Evolutionary conservation across 1,140 invertebrate species (phyloP).

Genomic region (Conus betulinus): DNA sequence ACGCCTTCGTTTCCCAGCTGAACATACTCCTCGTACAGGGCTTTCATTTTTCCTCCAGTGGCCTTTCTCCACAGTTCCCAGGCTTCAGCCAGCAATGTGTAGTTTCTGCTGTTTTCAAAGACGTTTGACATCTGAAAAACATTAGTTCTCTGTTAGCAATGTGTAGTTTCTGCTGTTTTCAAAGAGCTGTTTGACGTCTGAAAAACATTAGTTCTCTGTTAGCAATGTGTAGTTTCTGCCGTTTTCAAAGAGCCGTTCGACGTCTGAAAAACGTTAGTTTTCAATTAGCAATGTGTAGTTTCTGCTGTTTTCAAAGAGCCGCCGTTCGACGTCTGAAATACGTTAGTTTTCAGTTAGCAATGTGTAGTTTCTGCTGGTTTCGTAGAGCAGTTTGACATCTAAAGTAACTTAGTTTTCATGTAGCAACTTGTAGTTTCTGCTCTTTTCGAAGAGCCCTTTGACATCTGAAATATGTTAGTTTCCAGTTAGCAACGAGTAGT

Average conservation of each 20-base stretch:
- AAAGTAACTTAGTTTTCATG: background rate
- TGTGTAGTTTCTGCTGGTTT: constrained; percentile 59
- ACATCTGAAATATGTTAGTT: constrained; percentile 42
- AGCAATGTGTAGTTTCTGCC: too few species aligned
- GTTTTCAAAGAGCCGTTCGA: too few species aligned
- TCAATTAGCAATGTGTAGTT: constrained; percentile 31
- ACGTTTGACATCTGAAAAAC: too few species aligned
- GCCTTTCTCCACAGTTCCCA: constrained; percentile 88
- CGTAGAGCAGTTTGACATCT: constrained; percentile 58
- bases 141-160: background rate
- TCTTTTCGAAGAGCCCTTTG: constrained; percentile 2
- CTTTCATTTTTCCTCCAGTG: constrained; percentile 84
- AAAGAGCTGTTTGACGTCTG: constrained; percentile 44
- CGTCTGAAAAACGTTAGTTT: too few species aligned
- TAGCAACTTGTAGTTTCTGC: background rate
- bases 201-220: background rate
- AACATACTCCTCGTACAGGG: constrained; percentile 86
- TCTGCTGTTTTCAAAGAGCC: too few species aligned
- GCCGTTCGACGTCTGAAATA: too few species aligned
- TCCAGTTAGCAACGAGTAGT: background rate
- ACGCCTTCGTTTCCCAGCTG: constrained; percentile 88
- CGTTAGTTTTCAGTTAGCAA: background rate
- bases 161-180: constrained; percentile 59
- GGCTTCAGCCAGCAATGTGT: constrained; percentile 34
- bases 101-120: too few species aligned